Evolutionary conservation across 2,113 vertebrate species (phyloP).

Genomic region (Athene noctua): DNA sequence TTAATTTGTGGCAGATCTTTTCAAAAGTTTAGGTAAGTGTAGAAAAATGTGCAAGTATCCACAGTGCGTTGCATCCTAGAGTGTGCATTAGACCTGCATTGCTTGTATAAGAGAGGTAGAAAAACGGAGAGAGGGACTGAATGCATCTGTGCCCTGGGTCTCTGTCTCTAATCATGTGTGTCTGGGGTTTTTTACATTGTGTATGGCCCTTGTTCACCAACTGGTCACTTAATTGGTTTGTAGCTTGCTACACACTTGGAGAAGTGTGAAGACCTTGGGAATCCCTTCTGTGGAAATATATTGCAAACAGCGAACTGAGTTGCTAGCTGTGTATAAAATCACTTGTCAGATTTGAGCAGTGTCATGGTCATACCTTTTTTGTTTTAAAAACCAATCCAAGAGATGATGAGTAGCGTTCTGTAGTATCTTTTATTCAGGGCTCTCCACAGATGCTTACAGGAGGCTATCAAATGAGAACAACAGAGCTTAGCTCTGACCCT

Average conservation of each 20-base stretch:
- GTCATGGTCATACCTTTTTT: background rate
- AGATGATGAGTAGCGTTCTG: background rate
- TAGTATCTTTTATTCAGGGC: background rate
- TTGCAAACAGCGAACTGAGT: background rate
- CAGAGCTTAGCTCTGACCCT: background rate
- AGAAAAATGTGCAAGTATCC: background rate
- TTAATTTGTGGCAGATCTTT: background rate
- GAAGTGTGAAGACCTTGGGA: background rate
- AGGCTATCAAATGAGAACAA: background rate
- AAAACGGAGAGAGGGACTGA: background rate
- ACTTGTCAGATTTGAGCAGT: background rate
- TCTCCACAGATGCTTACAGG: background rate
- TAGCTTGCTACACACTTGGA: background rate
- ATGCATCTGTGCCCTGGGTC: background rate
- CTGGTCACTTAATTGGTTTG: background rate
- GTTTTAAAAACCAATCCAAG: background rate
- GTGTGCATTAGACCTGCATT: background rate
- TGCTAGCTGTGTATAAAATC: background rate
- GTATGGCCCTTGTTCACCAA: background rate
- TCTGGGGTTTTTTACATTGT: background rate
- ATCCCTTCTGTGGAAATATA: background rate
- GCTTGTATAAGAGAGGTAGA: background rate
- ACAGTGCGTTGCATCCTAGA: background rate
- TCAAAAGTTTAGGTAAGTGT: background rate
- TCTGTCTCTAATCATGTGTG: background rate